phyloP scores from a whole-genome alignment of 2,113 vertebrate species.

The Pachypanchax playfairii region DNA sequence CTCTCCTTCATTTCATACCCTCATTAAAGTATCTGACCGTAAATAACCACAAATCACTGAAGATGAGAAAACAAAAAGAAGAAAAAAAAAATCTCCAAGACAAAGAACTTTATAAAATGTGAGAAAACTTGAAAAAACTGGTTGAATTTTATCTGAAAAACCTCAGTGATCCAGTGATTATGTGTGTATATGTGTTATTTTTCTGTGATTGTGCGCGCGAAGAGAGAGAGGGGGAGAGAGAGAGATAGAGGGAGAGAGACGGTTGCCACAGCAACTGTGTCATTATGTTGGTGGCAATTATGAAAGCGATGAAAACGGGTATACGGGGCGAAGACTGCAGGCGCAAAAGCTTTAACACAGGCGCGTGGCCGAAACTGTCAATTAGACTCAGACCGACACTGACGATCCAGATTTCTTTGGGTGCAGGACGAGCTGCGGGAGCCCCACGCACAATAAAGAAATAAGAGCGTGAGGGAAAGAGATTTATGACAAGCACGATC shows the following conservation, averaged over 20 bases:
- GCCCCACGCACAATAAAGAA: too few relatives aligned
- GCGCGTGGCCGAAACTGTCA: constrained; percentile 67
- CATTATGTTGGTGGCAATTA: constrained; percentile 84
- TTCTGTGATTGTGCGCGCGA: constrained; percentile 4
- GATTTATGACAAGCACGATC: constrained; percentile 9
- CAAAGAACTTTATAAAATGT: neutral
- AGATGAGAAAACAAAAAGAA: neutral
- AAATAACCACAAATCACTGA: too few relatives aligned
- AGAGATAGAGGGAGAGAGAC: constrained; percentile 43
- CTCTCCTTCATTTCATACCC: constrained; percentile 11
- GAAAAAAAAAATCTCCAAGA: neutral
- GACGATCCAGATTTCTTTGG: constrained; percentile 35
- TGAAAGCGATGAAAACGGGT: constrained; percentile 78
- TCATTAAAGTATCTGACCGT: too few relatives aligned
- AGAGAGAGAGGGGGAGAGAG: neutral
- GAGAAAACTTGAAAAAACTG: constrained; percentile 11
- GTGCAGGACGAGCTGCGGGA: constrained; percentile 5
- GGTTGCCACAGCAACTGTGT: constrained; percentile 85
- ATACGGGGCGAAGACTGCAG: constrained; percentile 59
- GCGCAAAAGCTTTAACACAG: constrained; percentile 64
- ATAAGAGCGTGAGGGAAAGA: too few relatives aligned
- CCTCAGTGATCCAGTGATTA: constrained; percentile 27
- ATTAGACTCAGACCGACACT: constrained; percentile 54
- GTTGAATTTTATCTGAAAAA: constrained; percentile 11
- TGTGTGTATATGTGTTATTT: constrained; percentile 18